Base-by-base conservation (phyloP, 2,888 invertebrate genomes). In the Eupithecia exiguata region DNA sequence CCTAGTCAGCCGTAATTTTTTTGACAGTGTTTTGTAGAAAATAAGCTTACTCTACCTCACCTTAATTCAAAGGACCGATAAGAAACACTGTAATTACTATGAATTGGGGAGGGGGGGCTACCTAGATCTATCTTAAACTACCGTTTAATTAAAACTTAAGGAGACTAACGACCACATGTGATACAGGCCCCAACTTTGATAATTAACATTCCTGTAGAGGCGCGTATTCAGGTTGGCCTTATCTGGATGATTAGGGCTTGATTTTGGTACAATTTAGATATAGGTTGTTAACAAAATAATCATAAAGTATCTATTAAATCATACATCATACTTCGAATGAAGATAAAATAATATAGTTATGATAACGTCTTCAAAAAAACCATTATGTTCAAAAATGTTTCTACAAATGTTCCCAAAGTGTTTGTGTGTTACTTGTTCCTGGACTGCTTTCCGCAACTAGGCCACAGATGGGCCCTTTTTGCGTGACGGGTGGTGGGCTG, bases 171-270 rank as follows among this genome's bases (percentile, higher is more conserved):
- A 72, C 76, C 80, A 79, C 78, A 80, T 82, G 80, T 80, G 80
- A 81, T 83, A 84, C 81, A 79, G 73, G 77, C 79, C 75, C 77
- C 77, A 69, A 68, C 72, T 76, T 79, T 79, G 82, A 85, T 86
- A 86, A 88, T 89, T 87, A 88, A 85, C 87, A 88, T 87, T 87
- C 86, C 83, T 82, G 84, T 78, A 84, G 84, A 84, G 84, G 82
- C 81, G 70, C 46, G 81, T 79, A 78, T 79, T 81, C 83, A 86
- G 84, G 84, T 85, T 83, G 76, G 80, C 66, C 82, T 81, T 84
- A 85, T 85, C 84, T 80, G 75, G 84, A 84, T 84, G 88, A 89
- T 87, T n/a, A 87, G 84, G 80, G 83, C 83, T 81, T 82, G 83
- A 87, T 88, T 86, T 83, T 83, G 84, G 78, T 78, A 83, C 87